A percentile compares a stretch with the other conserved stretches of the same genome.
Conservation (phyloP, 1,140 invertebrate species). For the Callitettix versicolor region DNA sequence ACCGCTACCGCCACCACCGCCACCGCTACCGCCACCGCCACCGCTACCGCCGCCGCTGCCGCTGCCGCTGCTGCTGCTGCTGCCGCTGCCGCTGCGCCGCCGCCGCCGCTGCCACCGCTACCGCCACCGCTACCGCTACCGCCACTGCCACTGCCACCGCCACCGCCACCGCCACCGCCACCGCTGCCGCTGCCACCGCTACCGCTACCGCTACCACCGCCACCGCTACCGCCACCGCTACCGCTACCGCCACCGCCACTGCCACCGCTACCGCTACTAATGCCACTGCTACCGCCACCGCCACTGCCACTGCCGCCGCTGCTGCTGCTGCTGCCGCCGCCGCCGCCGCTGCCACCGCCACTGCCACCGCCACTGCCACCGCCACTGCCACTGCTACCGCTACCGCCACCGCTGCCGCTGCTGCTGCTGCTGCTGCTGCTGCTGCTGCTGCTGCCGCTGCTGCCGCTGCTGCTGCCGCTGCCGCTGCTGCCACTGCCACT, state of each 20-base stretch:
- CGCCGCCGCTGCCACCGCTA: too few species aligned
- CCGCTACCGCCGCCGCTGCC: conserved; percentile 7
- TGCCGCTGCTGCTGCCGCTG: neutral
- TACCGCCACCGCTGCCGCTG: neutral
- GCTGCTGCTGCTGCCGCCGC: neutral
- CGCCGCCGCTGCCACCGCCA: neutral
- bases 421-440: neutral
- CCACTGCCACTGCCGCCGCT: neutral
- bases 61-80: conserved; percentile 7
- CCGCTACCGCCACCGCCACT: neutral
- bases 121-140: conserved; percentile 9
- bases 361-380: neutral
- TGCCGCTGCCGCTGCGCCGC: too few species aligned
- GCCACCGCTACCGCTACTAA: neutral
- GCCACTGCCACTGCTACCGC: neutral
- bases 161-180: neutral
- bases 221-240: neutral
- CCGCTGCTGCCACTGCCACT: neutral
- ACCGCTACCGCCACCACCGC: conserved; percentile 7
- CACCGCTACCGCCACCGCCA: conserved; percentile 6
- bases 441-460: neutral
- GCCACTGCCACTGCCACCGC: conserved; percentile 4
- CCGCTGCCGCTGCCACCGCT: neutral
- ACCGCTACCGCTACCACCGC: neutral
- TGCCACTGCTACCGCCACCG: neutral